phyloP scores from a whole-genome alignment of 2,888 invertebrate species.

The Chrysina gloriosa region DNA sequence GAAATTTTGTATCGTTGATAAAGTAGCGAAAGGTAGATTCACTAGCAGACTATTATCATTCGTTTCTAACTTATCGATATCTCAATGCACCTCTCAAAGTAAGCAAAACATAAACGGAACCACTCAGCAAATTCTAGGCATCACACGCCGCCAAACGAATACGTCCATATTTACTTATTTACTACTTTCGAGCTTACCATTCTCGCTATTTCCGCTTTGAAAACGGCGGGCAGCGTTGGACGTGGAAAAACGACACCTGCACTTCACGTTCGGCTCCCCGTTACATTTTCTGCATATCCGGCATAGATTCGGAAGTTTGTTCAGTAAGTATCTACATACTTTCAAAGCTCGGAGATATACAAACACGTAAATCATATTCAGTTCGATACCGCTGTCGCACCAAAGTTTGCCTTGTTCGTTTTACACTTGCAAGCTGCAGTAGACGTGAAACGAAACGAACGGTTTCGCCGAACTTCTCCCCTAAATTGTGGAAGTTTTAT shows the following conservation, averaged over 20 bases:
- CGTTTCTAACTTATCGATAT: no score
- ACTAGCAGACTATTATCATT: no score
- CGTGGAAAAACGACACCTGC: neutral
- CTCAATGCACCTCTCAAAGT: no score
- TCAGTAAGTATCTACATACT: slow-evolving; percentile 23
- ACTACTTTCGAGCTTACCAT: slow-evolving; percentile 1
- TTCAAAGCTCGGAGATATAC: neutral
- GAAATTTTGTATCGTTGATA: no score
- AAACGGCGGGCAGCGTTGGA: neutral
- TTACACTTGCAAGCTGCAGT: neutral
- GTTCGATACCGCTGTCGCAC: no score
- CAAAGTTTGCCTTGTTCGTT: no score
- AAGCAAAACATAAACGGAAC: no score
- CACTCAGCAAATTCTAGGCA: no score
- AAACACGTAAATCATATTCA: slow-evolving; percentile 19
- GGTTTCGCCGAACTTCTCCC: slow-evolving; percentile 15
- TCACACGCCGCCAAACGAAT: no score
- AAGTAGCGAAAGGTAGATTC: no score
- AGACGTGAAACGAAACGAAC: slow-evolving; percentile 9
- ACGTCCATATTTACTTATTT: neutral
- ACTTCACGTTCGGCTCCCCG: no score
- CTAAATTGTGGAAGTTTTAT: slow-evolving; percentile 33
- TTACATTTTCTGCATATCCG: neutral
- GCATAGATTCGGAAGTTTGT: slow-evolving; percentile 1
- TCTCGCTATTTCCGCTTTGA: neutral